Evolutionary conservation across 2,113 vertebrate genomes (phyloP), one percentile per base, ranked within the genome.

Genomic region (Crotalus horridus): DNA sequence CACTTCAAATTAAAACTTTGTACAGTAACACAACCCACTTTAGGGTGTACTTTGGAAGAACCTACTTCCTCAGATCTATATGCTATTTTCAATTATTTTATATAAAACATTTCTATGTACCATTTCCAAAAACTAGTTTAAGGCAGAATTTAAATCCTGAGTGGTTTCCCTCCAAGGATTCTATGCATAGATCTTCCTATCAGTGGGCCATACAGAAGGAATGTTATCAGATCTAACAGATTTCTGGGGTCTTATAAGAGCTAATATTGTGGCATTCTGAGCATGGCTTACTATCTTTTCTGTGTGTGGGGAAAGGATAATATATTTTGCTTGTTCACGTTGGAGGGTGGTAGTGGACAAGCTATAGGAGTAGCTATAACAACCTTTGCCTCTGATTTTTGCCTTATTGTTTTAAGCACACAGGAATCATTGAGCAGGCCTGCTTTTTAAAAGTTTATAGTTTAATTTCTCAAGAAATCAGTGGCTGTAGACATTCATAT

Each of bases 371-470:
- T 29, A 26, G 24, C 24, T 26, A 11, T 26, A 61, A 26, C 59
- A 61, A 24, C 9, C 59, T 61, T 61, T 61, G 59, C 3, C 10
- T 26, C 17, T 56, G 55, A 56, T 20, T 56, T 56, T 56, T 56
- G 55, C 48, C 3, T 61, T 29, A 2, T 61, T 61, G 59, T 64
- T 64, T 64, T 64, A 64, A 64, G 26, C 26, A 29, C 26, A 29
- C 26, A 29, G 10, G 59, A 12, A 29, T 64, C 26, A 64, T 64
- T 64, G 59, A 29, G 10, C 59, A 59, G 21, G 23, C 81, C 69
- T 92, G 33, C 2, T 87, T 87, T 81, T 53, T 8, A 58, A 85
- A 93, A 86, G 33, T 33, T 92, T 95, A 64, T 87, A 94, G 6
- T 93, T 95, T 94, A 93, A 61, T 54, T 43, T 51, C n/a, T 7